phyloP scores from a whole-genome alignment of 2,797 vertebrate genomes.

The Crocodylus rhombifer region DNA sequence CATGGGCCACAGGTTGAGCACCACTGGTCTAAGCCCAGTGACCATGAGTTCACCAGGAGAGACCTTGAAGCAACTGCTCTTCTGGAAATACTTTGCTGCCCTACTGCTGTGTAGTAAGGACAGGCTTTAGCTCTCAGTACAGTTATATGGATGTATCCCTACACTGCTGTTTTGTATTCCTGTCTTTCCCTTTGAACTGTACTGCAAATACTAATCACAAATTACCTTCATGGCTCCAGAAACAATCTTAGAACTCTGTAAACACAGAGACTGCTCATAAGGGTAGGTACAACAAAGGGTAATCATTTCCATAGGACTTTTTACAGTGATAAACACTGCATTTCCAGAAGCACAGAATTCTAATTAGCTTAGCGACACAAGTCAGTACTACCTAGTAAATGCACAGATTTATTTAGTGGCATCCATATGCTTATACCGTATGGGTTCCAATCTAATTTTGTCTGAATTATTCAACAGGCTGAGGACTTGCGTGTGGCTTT shows the following conservation, averaged over 20 bases:
- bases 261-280: not conserved
- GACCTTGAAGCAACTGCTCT: not conserved
- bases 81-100: not conserved
- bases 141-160: not conserved
- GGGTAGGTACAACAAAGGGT: not conserved
- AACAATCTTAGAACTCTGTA: not conserved
- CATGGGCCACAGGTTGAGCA: no score
- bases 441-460: not conserved
- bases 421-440: not conserved
- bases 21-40: not conserved
- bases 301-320: not conserved
- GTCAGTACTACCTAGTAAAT: slow-evolving; percentile 5
- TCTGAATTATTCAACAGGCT: not conserved
- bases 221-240: not conserved
- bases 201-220: not conserved
- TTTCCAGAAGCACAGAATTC: not conserved
- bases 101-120: not conserved
- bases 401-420: not conserved
- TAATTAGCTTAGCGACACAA: not conserved
- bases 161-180: not conserved
- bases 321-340: not conserved
- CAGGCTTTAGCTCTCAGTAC: not conserved
- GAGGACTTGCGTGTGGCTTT: not conserved
- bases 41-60: not conserved
- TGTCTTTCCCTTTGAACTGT: not conserved